Conservation (phyloP, 1,140 invertebrate genomes). For the Drosophila arizonae region DNA sequence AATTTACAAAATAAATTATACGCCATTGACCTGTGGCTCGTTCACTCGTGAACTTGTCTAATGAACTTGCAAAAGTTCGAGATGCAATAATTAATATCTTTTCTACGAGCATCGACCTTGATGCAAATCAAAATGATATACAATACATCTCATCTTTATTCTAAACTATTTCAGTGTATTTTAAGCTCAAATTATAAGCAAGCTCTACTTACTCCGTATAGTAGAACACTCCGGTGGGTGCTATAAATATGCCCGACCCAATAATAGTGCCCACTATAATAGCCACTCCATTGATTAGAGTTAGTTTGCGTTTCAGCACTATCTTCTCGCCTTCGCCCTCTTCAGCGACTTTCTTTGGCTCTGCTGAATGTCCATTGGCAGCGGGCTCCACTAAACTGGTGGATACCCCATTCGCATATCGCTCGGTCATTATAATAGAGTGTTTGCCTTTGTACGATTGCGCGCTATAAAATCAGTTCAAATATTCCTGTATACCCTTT, state of each 20-base stretch:
- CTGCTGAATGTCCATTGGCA: constrained; percentile 27
- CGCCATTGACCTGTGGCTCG: constrained; percentile 37
- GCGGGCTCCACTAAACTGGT: constrained; percentile 58
- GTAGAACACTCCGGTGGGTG: constrained; percentile 88
- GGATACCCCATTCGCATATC: constrained; percentile 76
- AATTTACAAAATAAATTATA: constrained; percentile 29
- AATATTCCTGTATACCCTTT: not conserved
- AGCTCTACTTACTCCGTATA: constrained; percentile 85
- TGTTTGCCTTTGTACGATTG: not conserved
- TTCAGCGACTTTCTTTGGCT: not conserved
- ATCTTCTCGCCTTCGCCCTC: constrained; percentile 82
- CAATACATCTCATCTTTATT: no score
- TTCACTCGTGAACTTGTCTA: constrained; percentile 4
- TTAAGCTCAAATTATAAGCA: no score
- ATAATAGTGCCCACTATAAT: constrained; percentile 93
- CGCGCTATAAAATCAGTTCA: not conserved
- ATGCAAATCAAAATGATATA: not conserved
- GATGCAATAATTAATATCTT: not conserved
- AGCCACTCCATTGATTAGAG: constrained; percentile 92
- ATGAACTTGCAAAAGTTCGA: constrained; percentile 14
- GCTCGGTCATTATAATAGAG: constrained; percentile 61
- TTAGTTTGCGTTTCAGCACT: constrained; percentile 91
- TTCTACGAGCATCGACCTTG: not conserved
- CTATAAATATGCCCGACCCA: constrained; percentile 92
- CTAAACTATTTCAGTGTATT: no score